phyloP scores from a whole-genome alignment of 2,888 invertebrate species.

The Lucinisca nassula region DNA sequence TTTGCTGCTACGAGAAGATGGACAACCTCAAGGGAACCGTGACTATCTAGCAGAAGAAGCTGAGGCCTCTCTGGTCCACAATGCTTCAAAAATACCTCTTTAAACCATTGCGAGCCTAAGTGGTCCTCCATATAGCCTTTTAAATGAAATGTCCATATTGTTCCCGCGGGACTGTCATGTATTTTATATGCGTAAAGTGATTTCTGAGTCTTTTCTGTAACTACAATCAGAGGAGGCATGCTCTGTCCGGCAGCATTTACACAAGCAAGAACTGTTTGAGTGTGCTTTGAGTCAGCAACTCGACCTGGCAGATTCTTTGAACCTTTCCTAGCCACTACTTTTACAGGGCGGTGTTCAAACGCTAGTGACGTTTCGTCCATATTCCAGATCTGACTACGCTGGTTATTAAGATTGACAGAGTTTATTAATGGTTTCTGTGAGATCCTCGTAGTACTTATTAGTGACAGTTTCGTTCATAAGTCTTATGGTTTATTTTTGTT shows the following conservation, averaged over 20 bases:
- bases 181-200: background rate
- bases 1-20: background rate
- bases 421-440: background rate
- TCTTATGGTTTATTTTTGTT: too few relatives aligned
- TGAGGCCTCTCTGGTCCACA: background rate
- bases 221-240: background rate
- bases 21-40: background rate
- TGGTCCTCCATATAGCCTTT: background rate
- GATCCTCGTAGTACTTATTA: background rate
- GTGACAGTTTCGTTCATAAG: background rate
- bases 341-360: background rate
- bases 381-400: background rate
- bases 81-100: constrained; percentile 2
- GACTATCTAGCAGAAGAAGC: background rate
- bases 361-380: background rate
- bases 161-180: background rate
- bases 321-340: background rate
- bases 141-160: background rate
- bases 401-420: background rate
- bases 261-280: background rate
- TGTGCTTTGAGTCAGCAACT: background rate
- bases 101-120: background rate
- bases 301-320: background rate
- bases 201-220: background rate
- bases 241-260: background rate